Evolutionary conservation across 2,113 vertebrate species (phyloP).

Genomic region (Chaetodon trifascialis): DNA sequence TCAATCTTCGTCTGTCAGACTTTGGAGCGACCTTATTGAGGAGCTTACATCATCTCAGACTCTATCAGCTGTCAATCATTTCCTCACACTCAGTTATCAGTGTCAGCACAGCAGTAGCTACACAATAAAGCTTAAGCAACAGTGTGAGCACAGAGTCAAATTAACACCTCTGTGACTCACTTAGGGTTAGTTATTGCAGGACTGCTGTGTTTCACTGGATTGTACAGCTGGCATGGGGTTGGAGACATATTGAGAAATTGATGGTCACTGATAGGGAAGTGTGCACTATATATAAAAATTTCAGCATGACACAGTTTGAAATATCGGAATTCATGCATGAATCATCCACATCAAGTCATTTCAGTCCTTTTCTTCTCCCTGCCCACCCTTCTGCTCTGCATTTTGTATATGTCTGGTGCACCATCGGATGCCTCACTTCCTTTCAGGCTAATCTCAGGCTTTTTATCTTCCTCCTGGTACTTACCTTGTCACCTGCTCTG

Average conservation of each 20-base stretch:
- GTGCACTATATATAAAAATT: too few relatives aligned
- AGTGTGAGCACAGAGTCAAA: not conserved
- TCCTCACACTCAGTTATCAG: not conserved
- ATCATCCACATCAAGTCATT: not conserved
- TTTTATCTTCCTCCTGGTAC: slow-evolving; percentile 41
- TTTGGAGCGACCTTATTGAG: slow-evolving; percentile 17
- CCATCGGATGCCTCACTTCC: slow-evolving; percentile 17
- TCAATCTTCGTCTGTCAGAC: slow-evolving; percentile 16
- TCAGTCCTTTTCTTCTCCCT: not conserved
- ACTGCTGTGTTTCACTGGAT: not conserved
- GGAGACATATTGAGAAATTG: not conserved
- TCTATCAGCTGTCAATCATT: slow-evolving; percentile 29
- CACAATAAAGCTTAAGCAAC: not conserved
- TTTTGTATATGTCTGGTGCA: not conserved
- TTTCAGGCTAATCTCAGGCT: slow-evolving; percentile 48
- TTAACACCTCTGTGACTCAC: not conserved
- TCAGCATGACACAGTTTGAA: not conserved
- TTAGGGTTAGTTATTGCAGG: not conserved
- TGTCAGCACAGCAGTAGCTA: not conserved
- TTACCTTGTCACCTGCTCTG: slow-evolving; percentile 46
- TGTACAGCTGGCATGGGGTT: not conserved
- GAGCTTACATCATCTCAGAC: not conserved
- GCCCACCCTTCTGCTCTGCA: not conserved
- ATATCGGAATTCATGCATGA: not conserved
- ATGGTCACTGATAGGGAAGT: not conserved